A percentile compares a stretch with the other conserved stretches of the same genome.
phyloP scores from a whole-genome alignment of 1,140 invertebrate genomes.

The Diorhabda elongata region DNA sequence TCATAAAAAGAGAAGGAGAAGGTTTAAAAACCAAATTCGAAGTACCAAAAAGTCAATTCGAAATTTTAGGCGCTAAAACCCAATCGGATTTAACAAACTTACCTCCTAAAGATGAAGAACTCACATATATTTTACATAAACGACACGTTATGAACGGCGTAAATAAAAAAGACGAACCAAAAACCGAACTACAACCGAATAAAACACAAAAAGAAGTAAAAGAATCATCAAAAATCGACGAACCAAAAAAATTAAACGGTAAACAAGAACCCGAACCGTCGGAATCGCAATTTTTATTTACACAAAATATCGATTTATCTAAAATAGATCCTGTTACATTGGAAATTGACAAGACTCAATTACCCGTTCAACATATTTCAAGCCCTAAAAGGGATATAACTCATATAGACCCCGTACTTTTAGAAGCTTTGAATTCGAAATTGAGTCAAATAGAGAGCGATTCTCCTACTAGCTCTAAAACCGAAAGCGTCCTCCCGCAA shows the following conservation, averaged over 20 bases:
- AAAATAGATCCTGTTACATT: conserved; percentile 65
- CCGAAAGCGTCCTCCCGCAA: conserved; percentile 61
- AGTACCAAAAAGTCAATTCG: conserved; percentile 54
- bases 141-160: conserved; percentile 79
- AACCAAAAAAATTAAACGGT: conserved; percentile 14
- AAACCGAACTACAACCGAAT: conserved; percentile 5
- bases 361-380: conserved; percentile 56
- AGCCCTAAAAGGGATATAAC: conserved; percentile 65
- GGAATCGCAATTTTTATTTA: conserved; percentile 55
- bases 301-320: conserved; percentile 66
- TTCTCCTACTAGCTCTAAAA: conserved; percentile 64
- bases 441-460: conserved; percentile 68
- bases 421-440: conserved; percentile 67
- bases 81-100: conserved; percentile 47
- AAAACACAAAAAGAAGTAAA: conserved; percentile 12
- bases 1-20: conserved; percentile 52
- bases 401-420: conserved; percentile 60
- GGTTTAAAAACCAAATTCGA: conserved; percentile 51
- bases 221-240: conserved; percentile 13
- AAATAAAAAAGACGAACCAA: conserved; percentile 50
- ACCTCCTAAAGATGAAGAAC: conserved; percentile 60
- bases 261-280: conserved; percentile 27
- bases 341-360: conserved; percentile 60
- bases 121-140: conserved; percentile 78
- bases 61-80: conserved; percentile 45